Conservation (phyloP, 1,140 invertebrate genomes). For the Lepidostoma basale region DNA sequence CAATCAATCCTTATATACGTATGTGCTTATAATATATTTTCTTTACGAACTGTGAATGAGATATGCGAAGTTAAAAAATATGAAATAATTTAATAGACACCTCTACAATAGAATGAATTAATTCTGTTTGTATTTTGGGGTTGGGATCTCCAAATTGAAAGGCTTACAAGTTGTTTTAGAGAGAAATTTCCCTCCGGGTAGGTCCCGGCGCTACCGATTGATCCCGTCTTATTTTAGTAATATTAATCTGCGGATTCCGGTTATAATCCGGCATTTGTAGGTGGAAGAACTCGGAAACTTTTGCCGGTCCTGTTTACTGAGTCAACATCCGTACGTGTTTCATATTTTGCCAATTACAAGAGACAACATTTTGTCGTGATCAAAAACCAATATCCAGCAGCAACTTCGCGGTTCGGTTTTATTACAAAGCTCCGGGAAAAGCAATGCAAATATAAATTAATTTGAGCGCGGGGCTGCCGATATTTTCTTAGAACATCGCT, state of each 20-base stretch:
- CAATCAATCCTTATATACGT: too few relatives aligned
- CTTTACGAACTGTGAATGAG: too few relatives aligned
- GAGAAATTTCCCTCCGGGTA: too few relatives aligned
- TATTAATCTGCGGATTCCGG: neutral
- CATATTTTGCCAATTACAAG: conserved; percentile 45
- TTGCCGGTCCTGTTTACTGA: conserved; percentile 33
- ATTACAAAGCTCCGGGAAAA: conserved; percentile 36
- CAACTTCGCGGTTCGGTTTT: conserved; percentile 23
- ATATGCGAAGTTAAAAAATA: too few relatives aligned
- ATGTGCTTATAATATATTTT: too few relatives aligned
- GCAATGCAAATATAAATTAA: conserved; percentile 45
- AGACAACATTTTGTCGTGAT: conserved; percentile 45
- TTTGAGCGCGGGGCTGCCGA: conserved; percentile 35
- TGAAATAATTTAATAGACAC: too few relatives aligned
- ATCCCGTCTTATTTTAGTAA: too few relatives aligned
- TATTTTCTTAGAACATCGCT: conserved; percentile 44
- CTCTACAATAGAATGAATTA: too few relatives aligned
- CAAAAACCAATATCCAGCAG: conserved; percentile 42
- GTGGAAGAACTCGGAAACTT: conserved; percentile 28
- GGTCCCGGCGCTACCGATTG: too few relatives aligned
- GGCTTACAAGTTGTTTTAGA: too few relatives aligned
- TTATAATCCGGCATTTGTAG: neutral
- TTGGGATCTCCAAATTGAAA: too few relatives aligned
- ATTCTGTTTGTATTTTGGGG: too few relatives aligned
- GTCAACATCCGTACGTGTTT: conserved; percentile 43